These are phyloP conservation scores for Acanthochromis polyacanthus DNA, from an alignment of 2,113 vertebrate species.

Conservation along the genomic window DNA sequence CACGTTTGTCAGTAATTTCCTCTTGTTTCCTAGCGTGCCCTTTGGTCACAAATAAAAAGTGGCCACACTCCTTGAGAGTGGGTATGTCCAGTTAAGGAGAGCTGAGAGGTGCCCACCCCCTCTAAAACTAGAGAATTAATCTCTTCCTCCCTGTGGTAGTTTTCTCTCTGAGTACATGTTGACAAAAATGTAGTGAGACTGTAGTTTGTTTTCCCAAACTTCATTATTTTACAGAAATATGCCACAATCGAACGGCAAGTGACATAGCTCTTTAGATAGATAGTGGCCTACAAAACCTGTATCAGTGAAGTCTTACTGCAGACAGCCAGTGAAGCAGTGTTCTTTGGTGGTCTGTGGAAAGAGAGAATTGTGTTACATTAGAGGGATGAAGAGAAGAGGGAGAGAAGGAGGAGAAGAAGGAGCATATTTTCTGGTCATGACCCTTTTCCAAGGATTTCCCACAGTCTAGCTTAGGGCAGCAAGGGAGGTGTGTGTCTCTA, in stretches of 20 bases:
- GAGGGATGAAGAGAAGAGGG: constrained; percentile 38
- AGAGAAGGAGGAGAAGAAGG: constrained; percentile 45
- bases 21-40: background rate
- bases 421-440: constrained; percentile 69
- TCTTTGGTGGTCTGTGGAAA: constrained; percentile 57
- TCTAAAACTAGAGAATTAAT: too few species aligned
- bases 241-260: too few species aligned
- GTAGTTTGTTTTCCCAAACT: too few species aligned
- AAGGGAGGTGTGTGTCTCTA: constrained; percentile 16
- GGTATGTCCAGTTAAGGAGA: too few species aligned
- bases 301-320: constrained; percentile 13
- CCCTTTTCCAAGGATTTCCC: constrained; percentile 77
- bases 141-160: too few species aligned
- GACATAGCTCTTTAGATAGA: background rate
- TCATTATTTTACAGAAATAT: too few species aligned
- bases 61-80: too few species aligned
- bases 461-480: constrained; percentile 58
- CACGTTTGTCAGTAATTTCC: constrained; percentile 28
- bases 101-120: too few species aligned
- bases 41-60: too few species aligned
- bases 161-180: too few species aligned
- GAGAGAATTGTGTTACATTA: constrained; percentile 56
- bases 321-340: constrained; percentile 24
- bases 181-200: too few species aligned
- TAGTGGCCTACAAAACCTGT: constrained; percentile 2